phyloP scores from a whole-genome alignment of 2,113 vertebrate genomes.

The Chloroceryle aenea region DNA sequence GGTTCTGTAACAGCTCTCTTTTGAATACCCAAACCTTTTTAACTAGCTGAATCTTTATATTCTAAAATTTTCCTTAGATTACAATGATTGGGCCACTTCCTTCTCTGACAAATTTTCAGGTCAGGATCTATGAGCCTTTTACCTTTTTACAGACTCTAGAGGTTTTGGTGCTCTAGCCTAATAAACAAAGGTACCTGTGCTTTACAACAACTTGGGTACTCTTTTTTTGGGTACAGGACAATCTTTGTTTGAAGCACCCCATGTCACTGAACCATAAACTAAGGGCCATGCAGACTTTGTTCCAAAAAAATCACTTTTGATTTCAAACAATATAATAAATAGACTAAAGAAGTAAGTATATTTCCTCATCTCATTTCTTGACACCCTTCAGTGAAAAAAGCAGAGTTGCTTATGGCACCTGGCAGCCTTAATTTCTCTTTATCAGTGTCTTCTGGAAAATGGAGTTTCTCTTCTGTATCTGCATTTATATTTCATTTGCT shows the following conservation, averaged over 20 bases:
- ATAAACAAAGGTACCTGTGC: not conserved
- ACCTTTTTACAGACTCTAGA: not conserved
- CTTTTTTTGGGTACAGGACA: not conserved
- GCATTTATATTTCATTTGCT: not conserved
- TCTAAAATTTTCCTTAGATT: not conserved
- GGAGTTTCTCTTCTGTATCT: not conserved
- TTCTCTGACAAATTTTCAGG: not conserved
- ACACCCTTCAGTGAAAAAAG: not conserved
- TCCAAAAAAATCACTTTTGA: not conserved
- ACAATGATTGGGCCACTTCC: not conserved
- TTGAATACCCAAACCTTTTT: not conserved
- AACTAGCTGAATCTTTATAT: not conserved
- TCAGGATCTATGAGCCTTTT: not conserved
- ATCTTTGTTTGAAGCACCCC: not conserved
- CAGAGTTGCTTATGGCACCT: not conserved
- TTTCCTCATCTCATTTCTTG: not conserved
- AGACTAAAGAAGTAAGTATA: not conserved
- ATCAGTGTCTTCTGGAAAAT: not conserved
- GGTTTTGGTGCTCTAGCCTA: not conserved
- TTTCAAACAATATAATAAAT: not conserved
- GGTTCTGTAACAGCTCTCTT: not conserved
- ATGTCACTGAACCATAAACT: not conserved
- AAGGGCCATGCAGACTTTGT: not conserved
- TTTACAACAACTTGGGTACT: not conserved
- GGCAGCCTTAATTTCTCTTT: not conserved